Base-by-base conservation (phyloP, 2,797 vertebrate genomes). In the Myotis vivesi region DNA sequence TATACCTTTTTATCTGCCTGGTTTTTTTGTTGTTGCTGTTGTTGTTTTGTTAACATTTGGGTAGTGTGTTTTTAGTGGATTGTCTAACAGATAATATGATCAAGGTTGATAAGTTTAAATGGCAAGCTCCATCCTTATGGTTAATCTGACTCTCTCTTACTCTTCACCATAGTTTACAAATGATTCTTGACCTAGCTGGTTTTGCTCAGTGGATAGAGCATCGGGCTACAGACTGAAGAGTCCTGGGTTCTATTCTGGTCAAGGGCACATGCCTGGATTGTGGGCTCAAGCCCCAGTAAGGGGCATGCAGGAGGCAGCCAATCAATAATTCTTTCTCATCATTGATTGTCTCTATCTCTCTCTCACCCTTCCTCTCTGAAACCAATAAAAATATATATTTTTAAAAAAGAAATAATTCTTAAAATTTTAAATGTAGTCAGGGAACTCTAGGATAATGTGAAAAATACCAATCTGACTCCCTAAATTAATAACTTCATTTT, bases 41-140 rank as follows among this genome's bases (percentile, higher is more conserved):
- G 17, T 23, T 55, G 1, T 69, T 80, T 73, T 89, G 36, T 84
- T 94, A 93, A 77, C 17, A 55, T 81, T 51, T 64, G 3, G 13
- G n/a, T 83, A 84, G 33, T 92, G 59, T 33, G 17, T 77, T 84
- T 86, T 96, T 85, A 90, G 22, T 73, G 11, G 62, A n/a, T 69
- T 89, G 7, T 64, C 19, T 89, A 93, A 57, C 23, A 36, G 25
- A 25, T 38, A 91, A 72, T 19, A 23, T 69, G 23, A 92, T 66
- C 44, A 66, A 77, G 9, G 13, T 51, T 57, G 51, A 17, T 30
- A 84, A 4, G 8, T 91, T 91, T 89, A 93, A 94, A 76, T 86
- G 84, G 36, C 41, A 83, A 94, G 36, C 12, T 5, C 5, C 6
- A 75, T 82, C n/a, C 19, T 69, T 91, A 83, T 9, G 28, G 38